phyloP scores from a whole-genome alignment of 2,888 invertebrate species.

The Euphydryas editha region DNA sequence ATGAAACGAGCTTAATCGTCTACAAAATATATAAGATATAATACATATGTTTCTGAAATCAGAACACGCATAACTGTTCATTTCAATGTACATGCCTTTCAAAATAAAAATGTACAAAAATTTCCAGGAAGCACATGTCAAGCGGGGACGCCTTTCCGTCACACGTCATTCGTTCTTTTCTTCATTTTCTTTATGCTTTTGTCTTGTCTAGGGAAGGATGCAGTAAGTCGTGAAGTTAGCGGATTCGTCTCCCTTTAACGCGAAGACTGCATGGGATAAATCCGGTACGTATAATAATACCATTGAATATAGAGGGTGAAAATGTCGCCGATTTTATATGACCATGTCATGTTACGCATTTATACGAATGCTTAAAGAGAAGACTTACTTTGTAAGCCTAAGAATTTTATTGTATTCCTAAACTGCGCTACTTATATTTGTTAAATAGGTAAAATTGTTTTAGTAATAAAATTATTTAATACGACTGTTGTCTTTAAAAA shows the following conservation, averaged over 20 bases:
- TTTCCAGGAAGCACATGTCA: slow-evolving; percentile 37
- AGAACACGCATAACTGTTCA: neutral
- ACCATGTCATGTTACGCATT: neutral
- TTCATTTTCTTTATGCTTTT: slow-evolving; percentile 31
- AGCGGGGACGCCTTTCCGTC: slow-evolving; percentile 36
- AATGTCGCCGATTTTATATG: neutral
- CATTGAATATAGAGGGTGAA: neutral
- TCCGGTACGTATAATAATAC: slow-evolving; percentile 12
- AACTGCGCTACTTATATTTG: too few species aligned
- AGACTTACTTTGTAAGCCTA: too few species aligned
- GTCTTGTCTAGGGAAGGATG: slow-evolving; percentile 33
- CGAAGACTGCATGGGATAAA: slow-evolving; percentile 23
- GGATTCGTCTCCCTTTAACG: slow-evolving; percentile 24
- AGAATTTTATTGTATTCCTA: too few species aligned
- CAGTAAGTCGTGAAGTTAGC: slow-evolving; percentile 38
- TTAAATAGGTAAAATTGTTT: too few species aligned
- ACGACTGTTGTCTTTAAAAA: too few species aligned
- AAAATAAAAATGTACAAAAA: slow-evolving; percentile 4
- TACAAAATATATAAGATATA: neutral
- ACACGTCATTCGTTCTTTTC: slow-evolving; percentile 35
- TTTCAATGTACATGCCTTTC: neutral
- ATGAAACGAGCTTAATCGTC: too few species aligned
- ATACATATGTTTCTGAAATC: neutral
- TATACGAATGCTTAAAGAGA: too few species aligned
- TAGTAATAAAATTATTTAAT: too few species aligned